These are phyloP conservation scores for Hydrophis major DNA, from an alignment of 2,797 vertebrate genomes.

Conservation along the genomic window DNA sequence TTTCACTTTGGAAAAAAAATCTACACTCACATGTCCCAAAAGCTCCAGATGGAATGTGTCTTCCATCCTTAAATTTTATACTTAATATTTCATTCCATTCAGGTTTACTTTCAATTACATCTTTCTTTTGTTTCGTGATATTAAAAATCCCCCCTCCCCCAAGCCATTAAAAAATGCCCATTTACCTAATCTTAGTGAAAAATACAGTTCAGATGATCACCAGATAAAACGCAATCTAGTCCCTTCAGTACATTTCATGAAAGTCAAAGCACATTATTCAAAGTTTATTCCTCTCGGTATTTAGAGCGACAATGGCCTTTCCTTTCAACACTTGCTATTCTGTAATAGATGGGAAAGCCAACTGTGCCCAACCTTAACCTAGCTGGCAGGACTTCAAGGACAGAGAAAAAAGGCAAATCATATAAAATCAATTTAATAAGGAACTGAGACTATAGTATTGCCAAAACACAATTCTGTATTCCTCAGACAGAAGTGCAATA, in stretches of 20 bases:
- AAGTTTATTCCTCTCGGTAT: neutral
- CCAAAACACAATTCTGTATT: neutral
- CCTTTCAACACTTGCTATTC: neutral
- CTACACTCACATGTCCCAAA: neutral
- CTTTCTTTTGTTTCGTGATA: neutral
- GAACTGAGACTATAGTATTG: constrained; percentile 32
- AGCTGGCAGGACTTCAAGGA: neutral
- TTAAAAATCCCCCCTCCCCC: neutral
- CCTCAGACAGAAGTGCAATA: neutral
- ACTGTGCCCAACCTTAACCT: neutral
- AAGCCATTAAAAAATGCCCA: neutral
- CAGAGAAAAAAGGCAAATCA: neutral
- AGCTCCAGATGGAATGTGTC: neutral
- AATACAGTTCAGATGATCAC: neutral
- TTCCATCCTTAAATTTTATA: neutral
- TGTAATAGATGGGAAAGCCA: neutral
- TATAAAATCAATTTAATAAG: constrained; percentile 20
- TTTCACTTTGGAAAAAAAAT: neutral
- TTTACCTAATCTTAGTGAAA: neutral
- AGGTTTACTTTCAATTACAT: neutral
- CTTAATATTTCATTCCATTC: neutral
- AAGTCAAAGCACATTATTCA: neutral
- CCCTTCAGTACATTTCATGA: neutral
- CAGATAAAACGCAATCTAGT: neutral
- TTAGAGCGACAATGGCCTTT: neutral